Conservation (phyloP, 2,888 invertebrate species). For the Criorhina ranunculi region DNA sequence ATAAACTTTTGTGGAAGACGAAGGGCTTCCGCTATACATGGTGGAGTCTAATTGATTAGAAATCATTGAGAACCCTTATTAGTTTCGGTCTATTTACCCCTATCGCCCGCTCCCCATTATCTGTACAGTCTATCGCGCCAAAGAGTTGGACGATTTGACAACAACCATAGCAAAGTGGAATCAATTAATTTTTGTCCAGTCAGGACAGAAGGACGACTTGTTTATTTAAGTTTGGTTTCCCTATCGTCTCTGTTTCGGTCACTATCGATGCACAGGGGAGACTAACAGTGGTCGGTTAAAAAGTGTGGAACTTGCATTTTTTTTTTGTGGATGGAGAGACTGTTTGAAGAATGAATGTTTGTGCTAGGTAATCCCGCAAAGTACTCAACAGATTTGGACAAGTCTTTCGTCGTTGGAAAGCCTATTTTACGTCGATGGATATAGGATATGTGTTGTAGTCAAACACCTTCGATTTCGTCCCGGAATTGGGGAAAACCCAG, state of each 20-base stretch:
- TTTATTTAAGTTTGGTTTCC: slow-evolving; percentile 13
- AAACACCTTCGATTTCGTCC: no score
- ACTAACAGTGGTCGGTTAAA: neutral
- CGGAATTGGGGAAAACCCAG: no score
- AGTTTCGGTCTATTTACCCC: slow-evolving; percentile 41
- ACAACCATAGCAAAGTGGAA: slow-evolving; percentile 25
- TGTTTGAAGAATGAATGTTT: no score
- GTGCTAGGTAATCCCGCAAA: no score
- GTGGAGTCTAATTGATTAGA: slow-evolving; percentile 39
- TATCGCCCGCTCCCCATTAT: neutral
- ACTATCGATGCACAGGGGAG: neutral
- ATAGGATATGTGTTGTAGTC: no score
- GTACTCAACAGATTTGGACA: no score
- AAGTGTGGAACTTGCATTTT: no score
- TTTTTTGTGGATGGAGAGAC: no score
- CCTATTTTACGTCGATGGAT: no score
- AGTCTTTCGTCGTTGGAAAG: no score
- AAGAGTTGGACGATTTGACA: neutral
- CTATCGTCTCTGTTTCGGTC: neutral
- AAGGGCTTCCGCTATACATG: neutral
- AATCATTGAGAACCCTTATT: slow-evolving; percentile 31
- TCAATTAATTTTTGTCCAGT: slow-evolving; percentile 42
- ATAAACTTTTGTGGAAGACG: slow-evolving; percentile 4
- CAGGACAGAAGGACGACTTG: neutral
- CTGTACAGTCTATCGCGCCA: neutral